A percentile compares a stretch with the other conserved stretches of the same genome.
Evolutionary conservation across 1,140 invertebrate species (phyloP).

Genomic region (Stratiolaelaps scimitus): DNA sequence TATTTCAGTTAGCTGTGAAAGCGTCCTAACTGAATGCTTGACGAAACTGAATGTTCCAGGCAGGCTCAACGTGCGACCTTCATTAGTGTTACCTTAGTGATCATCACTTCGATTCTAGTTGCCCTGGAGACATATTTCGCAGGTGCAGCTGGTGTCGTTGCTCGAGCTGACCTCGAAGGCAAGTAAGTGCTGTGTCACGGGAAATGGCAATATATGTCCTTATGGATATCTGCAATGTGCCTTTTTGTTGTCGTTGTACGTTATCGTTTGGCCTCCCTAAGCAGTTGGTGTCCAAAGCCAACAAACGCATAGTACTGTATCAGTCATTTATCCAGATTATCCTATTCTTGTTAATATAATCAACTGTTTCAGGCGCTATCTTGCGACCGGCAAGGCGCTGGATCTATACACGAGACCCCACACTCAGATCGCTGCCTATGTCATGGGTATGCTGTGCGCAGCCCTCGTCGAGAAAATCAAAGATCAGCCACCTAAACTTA

Average conservation of each 20-base stretch:
- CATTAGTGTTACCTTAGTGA: not conserved
- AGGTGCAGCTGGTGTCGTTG: constrained; percentile 9
- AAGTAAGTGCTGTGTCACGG: not conserved
- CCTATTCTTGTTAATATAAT: too few relatives aligned
- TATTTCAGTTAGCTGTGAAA: too few relatives aligned
- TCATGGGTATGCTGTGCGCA: constrained; percentile 18
- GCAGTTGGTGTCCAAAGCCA: too few relatives aligned
- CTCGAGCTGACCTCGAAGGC: constrained; percentile 24
- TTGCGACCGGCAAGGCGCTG: constrained; percentile 7
- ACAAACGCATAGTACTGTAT: too few relatives aligned
- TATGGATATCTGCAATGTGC: too few relatives aligned
- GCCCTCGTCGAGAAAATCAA: not conserved
- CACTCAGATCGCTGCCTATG: constrained; percentile 12
- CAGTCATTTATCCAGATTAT: too few relatives aligned
- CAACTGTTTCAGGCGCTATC: not conserved
- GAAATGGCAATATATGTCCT: too few relatives aligned
- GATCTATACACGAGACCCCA: constrained; percentile 22
- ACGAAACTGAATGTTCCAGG: too few relatives aligned
- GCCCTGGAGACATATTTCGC: not conserved
- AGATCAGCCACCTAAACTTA: constrained; percentile 9
- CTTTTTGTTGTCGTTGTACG: too few relatives aligned
- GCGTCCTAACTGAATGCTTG: too few relatives aligned
- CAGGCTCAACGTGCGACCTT: too few relatives aligned
- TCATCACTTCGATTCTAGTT: not conserved
- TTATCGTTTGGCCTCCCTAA: too few relatives aligned